Evolutionary conservation across 2,797 vertebrate species (phyloP), one percentile per base, ranked within the genome.

Genomic region (Anolis apletophallus): DNA sequence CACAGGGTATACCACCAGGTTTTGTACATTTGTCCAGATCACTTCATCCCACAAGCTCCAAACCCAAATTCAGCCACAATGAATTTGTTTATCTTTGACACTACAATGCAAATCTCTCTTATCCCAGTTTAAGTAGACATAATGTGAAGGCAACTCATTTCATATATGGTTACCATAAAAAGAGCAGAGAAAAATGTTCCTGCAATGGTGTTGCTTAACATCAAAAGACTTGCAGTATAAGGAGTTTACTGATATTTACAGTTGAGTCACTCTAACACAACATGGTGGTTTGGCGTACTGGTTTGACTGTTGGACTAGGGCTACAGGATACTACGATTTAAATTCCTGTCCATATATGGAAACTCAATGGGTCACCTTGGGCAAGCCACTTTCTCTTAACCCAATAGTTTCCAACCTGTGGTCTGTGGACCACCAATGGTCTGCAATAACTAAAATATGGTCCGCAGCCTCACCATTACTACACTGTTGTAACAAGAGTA

Each of bases 171-270:
- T 79, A 52, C 52, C 36, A 26, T n/a, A 19, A 32, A 79, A 19
- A 77, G 23, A 68, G 36, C 32, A 54, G 19, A n/a, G n/a, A n/a
- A 5, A 78, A 85, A 69, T 17, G 32, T 23, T 23, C 68, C n/a
- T 68, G 50, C 61, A 78, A 21, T 78, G 46, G 50, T 46, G 46
- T 16, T 26, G 26, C 55, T 78, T 55, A 79, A 78, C 32, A 50
- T 67, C n/a, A 84, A 76, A 79, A 71, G 64, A 46, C 29, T 69
- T n/a, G n/a, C n/a, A n/a, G n/a, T 57, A 69, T 40, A 74, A 75
- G 10, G 17, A 40, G 3, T 23, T 73, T 64, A 50, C 6, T 32
- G 7, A 40, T 34, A 78, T 79, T 67, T 32, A 57, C n/a, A n/a
- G n/a, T n/a, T n/a, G n/a, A n/a, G n/a, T n/a, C n/a, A n/a, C n/a